A percentile compares a stretch with the other conserved stretches of the same genome.
These are phyloP conservation scores for Apodemia duryi DNA, from an alignment of 2,888 invertebrate genomes.

Conservation along the genomic window DNA sequence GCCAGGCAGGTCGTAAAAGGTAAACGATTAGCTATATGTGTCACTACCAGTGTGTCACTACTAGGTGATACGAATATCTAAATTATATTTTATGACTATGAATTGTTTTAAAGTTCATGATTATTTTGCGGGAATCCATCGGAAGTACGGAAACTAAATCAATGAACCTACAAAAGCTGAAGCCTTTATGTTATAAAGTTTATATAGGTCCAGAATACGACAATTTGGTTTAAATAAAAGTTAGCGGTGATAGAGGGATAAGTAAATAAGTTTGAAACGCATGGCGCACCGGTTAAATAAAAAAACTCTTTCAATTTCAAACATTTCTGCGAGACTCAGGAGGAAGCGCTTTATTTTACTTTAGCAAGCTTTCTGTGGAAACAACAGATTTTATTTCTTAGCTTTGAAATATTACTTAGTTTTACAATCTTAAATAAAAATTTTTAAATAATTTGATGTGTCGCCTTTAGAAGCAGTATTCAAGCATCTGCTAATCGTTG, in stretches of 20 bases:
- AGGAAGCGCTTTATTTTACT: conserved; percentile 19
- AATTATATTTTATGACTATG: too few species aligned
- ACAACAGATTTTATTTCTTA: background rate
- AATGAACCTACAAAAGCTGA: background rate
- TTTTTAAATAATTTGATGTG: too few species aligned
- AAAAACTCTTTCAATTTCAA: conserved; percentile 21
- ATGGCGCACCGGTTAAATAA: conserved; percentile 20
- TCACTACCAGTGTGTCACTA: too few species aligned
- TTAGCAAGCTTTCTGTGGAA: conserved; percentile 3
- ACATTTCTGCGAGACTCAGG: conserved; percentile 19
- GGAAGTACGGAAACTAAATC: too few species aligned
- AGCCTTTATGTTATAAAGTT: background rate
- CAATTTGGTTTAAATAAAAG: conserved; percentile 8
- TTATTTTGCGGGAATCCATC: too few species aligned
- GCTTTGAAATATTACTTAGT: background rate
- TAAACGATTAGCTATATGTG: too few species aligned
- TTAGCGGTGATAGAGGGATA: conserved; percentile 18
- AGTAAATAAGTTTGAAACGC: conserved; percentile 20
- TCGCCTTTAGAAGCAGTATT: too few species aligned
- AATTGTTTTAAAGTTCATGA: too few species aligned
- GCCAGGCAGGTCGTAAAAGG: too few species aligned
- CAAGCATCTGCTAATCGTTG: too few species aligned
- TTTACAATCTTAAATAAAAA: background rate
- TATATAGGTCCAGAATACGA: background rate
- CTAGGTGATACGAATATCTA: too few species aligned